Evolutionary conservation across 2,888 invertebrate genomes (phyloP).

Genomic region (Epistrophe eligans): DNA sequence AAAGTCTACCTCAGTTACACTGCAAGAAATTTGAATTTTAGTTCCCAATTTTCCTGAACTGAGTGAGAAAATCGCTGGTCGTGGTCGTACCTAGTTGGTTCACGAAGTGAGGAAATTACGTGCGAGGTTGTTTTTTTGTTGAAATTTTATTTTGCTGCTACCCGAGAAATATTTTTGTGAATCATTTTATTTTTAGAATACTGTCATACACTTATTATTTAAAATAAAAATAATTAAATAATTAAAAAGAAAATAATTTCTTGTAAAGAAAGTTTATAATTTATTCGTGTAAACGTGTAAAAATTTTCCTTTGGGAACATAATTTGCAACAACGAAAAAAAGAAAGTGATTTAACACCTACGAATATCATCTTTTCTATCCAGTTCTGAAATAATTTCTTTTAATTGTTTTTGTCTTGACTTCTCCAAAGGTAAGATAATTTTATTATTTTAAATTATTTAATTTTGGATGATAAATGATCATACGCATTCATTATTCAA

Average conservation of each 20-base stretch:
- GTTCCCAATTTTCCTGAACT: constrained; percentile 26
- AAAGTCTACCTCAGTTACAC: constrained; percentile 60
- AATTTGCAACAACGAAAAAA: constrained; percentile 14
- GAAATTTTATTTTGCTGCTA: constrained; percentile 29
- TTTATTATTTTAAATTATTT: too few species aligned
- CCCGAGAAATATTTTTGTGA: constrained; percentile 42
- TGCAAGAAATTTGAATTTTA: constrained; percentile 62
- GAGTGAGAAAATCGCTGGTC: constrained; percentile 61
- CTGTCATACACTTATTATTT: constrained; percentile 34
- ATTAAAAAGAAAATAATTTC: constrained; percentile 24
- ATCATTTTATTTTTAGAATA: constrained; percentile 67
- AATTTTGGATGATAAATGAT: constrained; percentile 6
- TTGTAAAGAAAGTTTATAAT: constrained; percentile 18
- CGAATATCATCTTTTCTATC: constrained; percentile 1
- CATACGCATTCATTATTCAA: constrained; percentile 17
- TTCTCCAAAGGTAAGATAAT: constrained; percentile 51
- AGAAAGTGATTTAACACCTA: constrained; percentile 10
- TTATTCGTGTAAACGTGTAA: constrained; percentile 4
- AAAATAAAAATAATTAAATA: constrained; percentile 22
- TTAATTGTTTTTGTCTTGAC: constrained; percentile 1
- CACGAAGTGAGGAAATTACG: constrained; percentile 50
- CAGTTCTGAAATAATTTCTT: constrained; percentile 58
- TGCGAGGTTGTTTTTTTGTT: constrained; percentile 48
- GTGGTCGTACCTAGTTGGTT: constrained; percentile 42
- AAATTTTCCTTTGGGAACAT: constrained; percentile 31